A percentile compares a stretch with the other conserved stretches of the same genome.
Conservation (phyloP, 2,888 invertebrate species). For the Pandemis cinnamomeana region DNA sequence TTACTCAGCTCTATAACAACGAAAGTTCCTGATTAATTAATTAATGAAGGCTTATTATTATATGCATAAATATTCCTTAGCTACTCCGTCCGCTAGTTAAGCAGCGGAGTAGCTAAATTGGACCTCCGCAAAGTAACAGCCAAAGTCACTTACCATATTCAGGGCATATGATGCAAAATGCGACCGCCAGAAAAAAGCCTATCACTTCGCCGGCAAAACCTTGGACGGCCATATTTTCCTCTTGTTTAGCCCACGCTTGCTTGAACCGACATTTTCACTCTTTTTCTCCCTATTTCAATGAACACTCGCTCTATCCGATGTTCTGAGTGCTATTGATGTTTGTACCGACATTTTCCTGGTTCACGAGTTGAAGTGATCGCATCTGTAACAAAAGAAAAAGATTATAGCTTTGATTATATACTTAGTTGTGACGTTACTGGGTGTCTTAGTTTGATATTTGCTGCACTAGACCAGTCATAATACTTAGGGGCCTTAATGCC, state of each 20-base stretch:
- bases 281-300: slow-evolving; percentile 67
- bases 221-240: slow-evolving; percentile 75
- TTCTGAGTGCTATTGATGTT: slow-evolving; percentile 60
- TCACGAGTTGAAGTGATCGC: slow-evolving; percentile 49
- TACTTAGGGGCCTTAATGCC: no score
- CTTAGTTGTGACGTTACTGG: background rate
- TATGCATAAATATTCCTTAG: no score
- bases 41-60: no score
- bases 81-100: no score
- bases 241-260: slow-evolving; percentile 77
- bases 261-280: slow-evolving; percentile 76
- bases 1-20: no score
- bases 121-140: no score
- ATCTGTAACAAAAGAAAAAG: slow-evolving; percentile 65
- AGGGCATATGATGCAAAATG: slow-evolving; percentile 78
- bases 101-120: no score
- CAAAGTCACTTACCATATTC: slow-evolving; percentile 73
- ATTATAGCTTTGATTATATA: background rate
- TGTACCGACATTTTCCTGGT: slow-evolving; percentile 61
- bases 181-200: slow-evolving; percentile 77
- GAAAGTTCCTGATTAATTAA: no score
- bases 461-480: background rate
- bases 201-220: slow-evolving; percentile 75
- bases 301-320: slow-evolving; percentile 60
- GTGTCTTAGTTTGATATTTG: background rate